Evolutionary conservation across 2,888 invertebrate species (phyloP), one percentile per base, ranked within the genome.

Genomic region (Marasmarcha lunaedactyla): DNA sequence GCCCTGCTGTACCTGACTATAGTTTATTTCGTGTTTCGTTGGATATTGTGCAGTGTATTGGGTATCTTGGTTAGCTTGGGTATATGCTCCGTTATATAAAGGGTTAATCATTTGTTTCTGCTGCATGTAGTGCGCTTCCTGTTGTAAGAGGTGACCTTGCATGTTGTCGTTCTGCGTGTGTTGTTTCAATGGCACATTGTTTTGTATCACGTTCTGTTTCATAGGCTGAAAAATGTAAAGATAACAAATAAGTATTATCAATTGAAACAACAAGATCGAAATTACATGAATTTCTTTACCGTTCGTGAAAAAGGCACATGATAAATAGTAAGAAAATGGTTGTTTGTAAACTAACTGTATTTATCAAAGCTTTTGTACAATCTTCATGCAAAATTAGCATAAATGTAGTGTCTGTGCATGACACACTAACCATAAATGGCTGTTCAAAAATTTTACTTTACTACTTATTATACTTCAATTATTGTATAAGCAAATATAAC

Each of bases 81-180:
- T 58, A 45, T 78, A 79, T 26, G 78, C 63, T 26, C 65, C 77
- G 46, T 79, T 83, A 50, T 69, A 84, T 6, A 79, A 58, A 4
- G 85, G 85, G 50, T 78, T 79, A 47, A 72, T 70, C 59, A 81
- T 78, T 52, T 85, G 86, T 47, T 86, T 86, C 48, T 85, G 85
- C 51, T 86, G 85, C 46, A 85, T 68, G 47, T 77, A 83, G 54
- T 84, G 84, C 20, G 76, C 77, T 63, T 83, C 85, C 52, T 84
- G 71, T 48, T 71, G 83, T 14, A 71, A 72, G 55, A 84, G 51
- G 49, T 85, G 84, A 51, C 65, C 67, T 54, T 79, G 81, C 38
- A 79, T 71, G 43, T 84, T 84, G 41, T 85, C 85, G 46, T 69
- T 71, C 56, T 81, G 83, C 41, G 81, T 85, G 43, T 71, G 66